Percentiles rank a stretch among this genome's conserved stretches.
Evolutionary conservation across 2,113 vertebrate species (phyloP).

Genomic region (Callipepla squamata): DNA sequence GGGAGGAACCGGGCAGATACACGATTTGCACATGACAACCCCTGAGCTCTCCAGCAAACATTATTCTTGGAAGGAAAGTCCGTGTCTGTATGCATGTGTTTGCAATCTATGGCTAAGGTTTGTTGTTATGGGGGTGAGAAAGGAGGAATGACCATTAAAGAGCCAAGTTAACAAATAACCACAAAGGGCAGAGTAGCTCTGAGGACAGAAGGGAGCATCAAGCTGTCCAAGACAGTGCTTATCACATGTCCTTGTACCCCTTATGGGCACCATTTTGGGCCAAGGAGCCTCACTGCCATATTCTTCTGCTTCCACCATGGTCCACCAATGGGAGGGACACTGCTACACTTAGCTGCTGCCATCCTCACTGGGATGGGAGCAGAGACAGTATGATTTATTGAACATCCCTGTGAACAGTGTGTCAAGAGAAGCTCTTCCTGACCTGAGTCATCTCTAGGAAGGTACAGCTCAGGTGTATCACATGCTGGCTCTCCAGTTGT

Average conservation of each 20-base stretch:
- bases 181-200: not conserved
- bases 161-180: not conserved
- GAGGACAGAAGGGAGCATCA: not conserved
- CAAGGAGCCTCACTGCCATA: not conserved
- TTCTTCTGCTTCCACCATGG: not conserved
- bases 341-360: not conserved
- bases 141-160: not conserved
- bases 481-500: not conserved
- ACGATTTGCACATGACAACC: not conserved
- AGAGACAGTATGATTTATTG: not conserved
- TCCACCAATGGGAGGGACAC: accelerated
- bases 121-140: not conserved
- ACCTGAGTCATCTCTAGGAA: not conserved
- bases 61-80: not conserved
- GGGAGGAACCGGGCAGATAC: not conserved
- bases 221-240: not conserved
- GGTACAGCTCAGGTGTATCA: not conserved
- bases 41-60: not conserved
- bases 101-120: not conserved
- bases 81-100: not conserved
- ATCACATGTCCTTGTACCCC: accelerated
- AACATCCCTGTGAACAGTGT: accelerated
- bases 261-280: accelerated
- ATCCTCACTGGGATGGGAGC: not conserved
- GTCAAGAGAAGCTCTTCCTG: not conserved